Evolutionary conservation across 2,113 vertebrate genomes (phyloP).

Genomic region (Anthoscopus minutus): DNA sequence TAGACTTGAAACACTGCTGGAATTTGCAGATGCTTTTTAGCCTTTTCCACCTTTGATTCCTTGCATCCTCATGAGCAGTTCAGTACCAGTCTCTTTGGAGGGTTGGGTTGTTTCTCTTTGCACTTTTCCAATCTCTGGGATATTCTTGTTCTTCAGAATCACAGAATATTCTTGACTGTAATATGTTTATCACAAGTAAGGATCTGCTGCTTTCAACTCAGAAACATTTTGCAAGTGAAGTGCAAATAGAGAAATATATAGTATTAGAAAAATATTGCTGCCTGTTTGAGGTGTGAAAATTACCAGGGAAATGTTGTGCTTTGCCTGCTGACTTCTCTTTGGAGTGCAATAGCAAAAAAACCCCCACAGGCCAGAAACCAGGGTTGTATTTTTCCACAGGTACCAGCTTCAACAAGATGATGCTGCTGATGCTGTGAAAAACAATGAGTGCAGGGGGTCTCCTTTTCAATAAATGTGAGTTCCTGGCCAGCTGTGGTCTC

Average conservation of each 20-base stretch:
- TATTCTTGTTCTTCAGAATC: background rate
- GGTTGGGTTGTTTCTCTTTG: background rate
- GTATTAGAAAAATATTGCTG: background rate
- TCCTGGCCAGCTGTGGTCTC: accelerated
- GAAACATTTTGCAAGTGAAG: background rate
- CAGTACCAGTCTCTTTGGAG: background rate
- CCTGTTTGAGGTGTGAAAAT: background rate
- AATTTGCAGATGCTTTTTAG: background rate
- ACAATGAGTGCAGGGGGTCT: background rate
- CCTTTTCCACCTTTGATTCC: background rate
- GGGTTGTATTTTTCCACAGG: background rate
- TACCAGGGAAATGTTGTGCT: background rate
- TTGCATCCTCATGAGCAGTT: background rate
- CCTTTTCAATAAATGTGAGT: background rate
- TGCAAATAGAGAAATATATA: background rate
- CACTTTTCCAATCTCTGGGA: background rate
- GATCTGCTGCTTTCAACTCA: background rate
- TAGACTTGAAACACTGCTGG: background rate
- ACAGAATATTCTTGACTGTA: background rate
- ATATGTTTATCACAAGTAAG: background rate
- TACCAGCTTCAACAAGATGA: background rate
- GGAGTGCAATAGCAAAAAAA: background rate
- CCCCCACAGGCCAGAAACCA: background rate
- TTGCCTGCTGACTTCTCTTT: background rate
- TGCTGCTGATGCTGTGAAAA: background rate